phyloP scores from a whole-genome alignment of 2,113 vertebrate genomes.

The Eira barbara region DNA sequence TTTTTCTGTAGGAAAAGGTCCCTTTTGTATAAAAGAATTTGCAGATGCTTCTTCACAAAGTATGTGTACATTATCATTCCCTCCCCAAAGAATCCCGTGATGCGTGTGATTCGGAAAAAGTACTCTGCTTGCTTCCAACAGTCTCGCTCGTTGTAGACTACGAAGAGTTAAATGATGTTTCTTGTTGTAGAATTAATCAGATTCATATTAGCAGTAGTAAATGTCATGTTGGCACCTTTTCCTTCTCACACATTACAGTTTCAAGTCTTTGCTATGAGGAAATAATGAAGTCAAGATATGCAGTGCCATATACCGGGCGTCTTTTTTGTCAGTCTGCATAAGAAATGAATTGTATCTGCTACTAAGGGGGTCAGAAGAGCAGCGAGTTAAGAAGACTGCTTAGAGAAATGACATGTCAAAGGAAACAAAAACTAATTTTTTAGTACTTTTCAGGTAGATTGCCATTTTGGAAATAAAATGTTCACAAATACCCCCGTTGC shows the following conservation, averaged over 20 bases:
- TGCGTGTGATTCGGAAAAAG: slow-evolving; percentile 54
- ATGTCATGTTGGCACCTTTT: slow-evolving; percentile 93
- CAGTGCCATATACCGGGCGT: slow-evolving; percentile 93
- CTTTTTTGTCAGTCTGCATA: slow-evolving; percentile 94
- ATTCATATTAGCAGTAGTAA: slow-evolving; percentile 94
- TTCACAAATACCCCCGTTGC: slow-evolving; percentile 23
- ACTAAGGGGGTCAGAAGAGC: slow-evolving; percentile 87
- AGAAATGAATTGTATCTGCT: slow-evolving; percentile 94
- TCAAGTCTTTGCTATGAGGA: slow-evolving; percentile 87
- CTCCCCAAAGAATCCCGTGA: slow-evolving; percentile 55
- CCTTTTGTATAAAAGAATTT: background rate
- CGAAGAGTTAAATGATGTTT: slow-evolving; percentile 89
- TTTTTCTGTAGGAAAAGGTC: background rate
- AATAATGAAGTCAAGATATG: slow-evolving; percentile 97
- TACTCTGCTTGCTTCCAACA: slow-evolving; percentile 51
- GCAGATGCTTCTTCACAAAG: slow-evolving; percentile 55
- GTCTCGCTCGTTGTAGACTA: slow-evolving; percentile 71
- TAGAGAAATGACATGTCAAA: slow-evolving; percentile 85
- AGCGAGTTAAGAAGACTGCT: slow-evolving; percentile 83
- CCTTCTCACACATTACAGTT: slow-evolving; percentile 89
- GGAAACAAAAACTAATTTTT: slow-evolving; percentile 80
- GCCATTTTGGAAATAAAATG: slow-evolving; percentile 73
- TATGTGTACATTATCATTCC: slow-evolving; percentile 66
- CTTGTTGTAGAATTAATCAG: slow-evolving; percentile 90
- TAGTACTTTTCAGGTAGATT: slow-evolving; percentile 73